Evolutionary conservation across 2,797 vertebrate genomes (phyloP), one percentile per base, ranked within the genome.

Genomic region (Poecilia picta): DNA sequence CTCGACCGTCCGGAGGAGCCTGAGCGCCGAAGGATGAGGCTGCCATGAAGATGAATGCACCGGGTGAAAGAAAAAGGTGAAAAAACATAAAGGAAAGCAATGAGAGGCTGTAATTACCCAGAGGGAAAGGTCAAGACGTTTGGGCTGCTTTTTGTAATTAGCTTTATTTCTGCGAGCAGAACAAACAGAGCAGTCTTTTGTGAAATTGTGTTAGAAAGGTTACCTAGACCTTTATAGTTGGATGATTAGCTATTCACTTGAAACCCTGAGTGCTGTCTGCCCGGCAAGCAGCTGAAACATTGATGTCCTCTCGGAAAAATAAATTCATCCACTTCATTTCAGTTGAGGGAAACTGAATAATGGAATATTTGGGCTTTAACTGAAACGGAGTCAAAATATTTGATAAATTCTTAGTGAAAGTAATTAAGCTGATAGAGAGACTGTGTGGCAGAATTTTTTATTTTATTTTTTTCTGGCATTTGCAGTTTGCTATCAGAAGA

Each of bases 201-300:
- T 94, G 93, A 94, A 93, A 94, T 94, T 94, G 90, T 85, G 88
- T 93, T 89, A 87, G 91, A 94, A 94, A 94, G 92, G 93, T 95
- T 94, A 91, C 82, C 77, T 78, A 90, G 90, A 89, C 89, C 90
- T 89, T 93, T 93, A 82, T 66, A 87, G 86, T 76, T 66, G 86
- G 80, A 86, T 83, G 89, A 89, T 89, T 86, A 83, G 79, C 86
- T 77, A 84, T 82, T 91, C 81, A 76, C 80, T 85, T 28, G 11
- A 46, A 88, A 74, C 74, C 62, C 53, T 18, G 83, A 82, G 76
- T 72, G 47, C 71, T n/a, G 83, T 84, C 78, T 81, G 82, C 81
- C 74, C 47, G 0, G 78, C 71, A 80, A 88, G 80, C 84, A 78
- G 80, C 64, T 16, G 28, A 72, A 83, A 80, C 71, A 78, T 72